Conservation (phyloP, 2,113 vertebrate genomes). For the Mirza zaza region DNA sequence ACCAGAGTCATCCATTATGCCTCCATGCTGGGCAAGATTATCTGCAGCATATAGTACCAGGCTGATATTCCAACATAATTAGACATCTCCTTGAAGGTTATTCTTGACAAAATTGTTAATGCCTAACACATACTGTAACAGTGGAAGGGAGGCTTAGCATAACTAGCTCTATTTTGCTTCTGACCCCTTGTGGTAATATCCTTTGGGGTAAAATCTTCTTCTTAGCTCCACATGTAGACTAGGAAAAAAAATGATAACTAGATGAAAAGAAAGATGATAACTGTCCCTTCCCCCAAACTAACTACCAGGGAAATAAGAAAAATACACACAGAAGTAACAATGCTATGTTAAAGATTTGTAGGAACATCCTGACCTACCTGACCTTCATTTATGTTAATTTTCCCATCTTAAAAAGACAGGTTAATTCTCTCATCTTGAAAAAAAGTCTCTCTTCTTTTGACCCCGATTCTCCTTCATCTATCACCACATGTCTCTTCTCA, state of each 20-base stretch:
- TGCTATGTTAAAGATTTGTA: too few species aligned
- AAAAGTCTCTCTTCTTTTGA: neutral
- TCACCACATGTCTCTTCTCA: neutral
- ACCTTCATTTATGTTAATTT: neutral
- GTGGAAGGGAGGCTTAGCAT: too few species aligned
- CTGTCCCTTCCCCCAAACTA: too few species aligned
- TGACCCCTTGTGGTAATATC: too few species aligned
- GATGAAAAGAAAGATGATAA: too few species aligned
- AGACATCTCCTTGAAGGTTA: neutral
- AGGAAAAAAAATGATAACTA: too few species aligned
- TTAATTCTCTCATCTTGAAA: neutral
- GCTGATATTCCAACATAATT: neutral
- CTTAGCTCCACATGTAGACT: too few species aligned
- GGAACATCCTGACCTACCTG: too few species aligned
- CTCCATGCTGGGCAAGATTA: neutral
- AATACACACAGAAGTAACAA: too few species aligned
- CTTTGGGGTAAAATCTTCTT: too few species aligned
- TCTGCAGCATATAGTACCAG: neutral
- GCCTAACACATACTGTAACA: neutral
- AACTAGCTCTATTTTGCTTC: too few species aligned
- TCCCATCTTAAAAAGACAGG: neutral
- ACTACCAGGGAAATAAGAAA: too few species aligned
- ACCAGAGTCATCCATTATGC: neutral
- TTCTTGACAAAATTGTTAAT: neutral
- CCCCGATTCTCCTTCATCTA: neutral